These are phyloP conservation scores for Chironomus tentans DNA, from an alignment of 2,888 invertebrate genomes.

Conservation along the genomic window DNA sequence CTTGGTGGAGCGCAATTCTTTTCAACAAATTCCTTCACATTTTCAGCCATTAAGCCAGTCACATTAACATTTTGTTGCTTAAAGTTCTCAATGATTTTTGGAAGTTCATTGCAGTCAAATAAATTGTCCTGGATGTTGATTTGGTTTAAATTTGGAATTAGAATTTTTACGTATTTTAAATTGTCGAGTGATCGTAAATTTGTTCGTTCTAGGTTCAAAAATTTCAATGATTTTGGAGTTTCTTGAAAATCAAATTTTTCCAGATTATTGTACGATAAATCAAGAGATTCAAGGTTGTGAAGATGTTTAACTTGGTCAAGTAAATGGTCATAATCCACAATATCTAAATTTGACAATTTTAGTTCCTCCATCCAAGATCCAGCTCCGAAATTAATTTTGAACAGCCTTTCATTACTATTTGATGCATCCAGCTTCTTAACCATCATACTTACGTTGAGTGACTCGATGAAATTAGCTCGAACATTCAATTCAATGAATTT, in stretches of 20 bases:
- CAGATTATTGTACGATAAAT: not conserved
- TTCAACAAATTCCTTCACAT: not conserved
- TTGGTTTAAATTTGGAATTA: not conserved
- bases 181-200: not conserved
- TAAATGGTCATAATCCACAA: not conserved
- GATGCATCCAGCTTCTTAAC: not conserved
- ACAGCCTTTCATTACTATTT: not conserved
- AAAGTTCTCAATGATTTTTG: not conserved
- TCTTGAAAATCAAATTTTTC: not conserved
- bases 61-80: not conserved
- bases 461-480: not conserved
- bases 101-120: not conserved
- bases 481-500: not conserved
- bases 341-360: not conserved
- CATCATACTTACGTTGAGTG: not conserved
- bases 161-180: not conserved
- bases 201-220: not conserved
- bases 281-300: not conserved
- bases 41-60: not conserved
- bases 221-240: not conserved
- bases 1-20: not conserved
- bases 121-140: not conserved
- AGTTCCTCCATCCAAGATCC: not conserved
- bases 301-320: not conserved
- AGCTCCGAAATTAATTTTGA: not conserved